phyloP scores from a whole-genome alignment of 2,113 vertebrate species.

The Ursus arctos region DNA sequence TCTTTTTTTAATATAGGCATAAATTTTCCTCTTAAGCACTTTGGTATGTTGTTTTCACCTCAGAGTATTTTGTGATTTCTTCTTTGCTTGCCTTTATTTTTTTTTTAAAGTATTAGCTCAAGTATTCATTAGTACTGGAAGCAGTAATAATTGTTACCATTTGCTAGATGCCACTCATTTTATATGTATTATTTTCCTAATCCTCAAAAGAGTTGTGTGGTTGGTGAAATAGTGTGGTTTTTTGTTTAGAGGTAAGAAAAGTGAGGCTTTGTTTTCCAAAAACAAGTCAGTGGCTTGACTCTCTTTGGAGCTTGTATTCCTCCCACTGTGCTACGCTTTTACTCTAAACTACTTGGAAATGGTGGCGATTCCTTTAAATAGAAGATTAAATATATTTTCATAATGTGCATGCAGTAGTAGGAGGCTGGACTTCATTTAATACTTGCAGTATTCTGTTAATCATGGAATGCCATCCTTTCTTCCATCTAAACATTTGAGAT shows the following conservation, averaged over 20 bases:
- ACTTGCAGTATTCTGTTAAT: background rate
- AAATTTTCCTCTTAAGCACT: background rate
- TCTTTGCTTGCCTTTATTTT: background rate
- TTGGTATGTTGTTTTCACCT: no score
- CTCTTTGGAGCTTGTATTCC: background rate
- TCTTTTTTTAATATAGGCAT: background rate
- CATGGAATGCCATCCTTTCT: background rate
- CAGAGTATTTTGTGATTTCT: background rate
- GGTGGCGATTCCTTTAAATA: conserved; percentile 7
- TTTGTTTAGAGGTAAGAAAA: background rate
- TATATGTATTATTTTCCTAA: background rate
- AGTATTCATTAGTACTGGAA: background rate
- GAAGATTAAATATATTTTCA: background rate
- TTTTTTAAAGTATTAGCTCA: background rate
- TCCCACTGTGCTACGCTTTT: background rate
- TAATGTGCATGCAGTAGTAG: background rate
- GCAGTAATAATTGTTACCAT: background rate
- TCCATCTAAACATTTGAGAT: background rate
- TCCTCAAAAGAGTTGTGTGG: background rate
- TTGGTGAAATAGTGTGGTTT: background rate
- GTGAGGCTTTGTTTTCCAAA: background rate
- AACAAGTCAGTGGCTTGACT: background rate
- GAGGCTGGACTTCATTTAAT: conserved; percentile 24
- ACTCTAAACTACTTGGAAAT: conserved; percentile 54
- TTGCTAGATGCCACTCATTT: background rate